Evolutionary conservation across 2,888 invertebrate species (phyloP).

Genomic region (Trissolcus brochymenae): DNA sequence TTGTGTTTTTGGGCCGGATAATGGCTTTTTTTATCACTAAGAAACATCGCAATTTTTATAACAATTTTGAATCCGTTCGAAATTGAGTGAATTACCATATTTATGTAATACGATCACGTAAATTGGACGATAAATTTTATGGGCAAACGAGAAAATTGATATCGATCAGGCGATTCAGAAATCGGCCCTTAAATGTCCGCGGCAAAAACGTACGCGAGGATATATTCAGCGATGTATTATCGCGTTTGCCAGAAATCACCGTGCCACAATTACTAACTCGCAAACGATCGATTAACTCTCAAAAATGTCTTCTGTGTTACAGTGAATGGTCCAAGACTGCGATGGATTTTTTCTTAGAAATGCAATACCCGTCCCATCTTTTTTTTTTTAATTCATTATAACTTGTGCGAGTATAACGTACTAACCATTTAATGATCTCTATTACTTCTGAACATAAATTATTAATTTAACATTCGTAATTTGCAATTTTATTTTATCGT

Average conservation of each 20-base stretch:
- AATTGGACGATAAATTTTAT: constrained; percentile 52
- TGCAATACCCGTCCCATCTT: constrained; percentile 20
- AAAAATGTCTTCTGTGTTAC: constrained; percentile 22
- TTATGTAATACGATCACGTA: constrained; percentile 51
- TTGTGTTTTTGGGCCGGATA: not conserved
- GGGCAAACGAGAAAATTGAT: constrained; percentile 54
- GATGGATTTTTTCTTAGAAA: constrained; percentile 34
- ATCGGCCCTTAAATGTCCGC: constrained; percentile 49
- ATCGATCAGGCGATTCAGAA: constrained; percentile 51
- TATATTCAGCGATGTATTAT: constrained; percentile 50
- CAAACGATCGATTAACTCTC: constrained; percentile 46
- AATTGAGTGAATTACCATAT: constrained; percentile 45
- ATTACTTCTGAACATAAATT: constrained; percentile 35
- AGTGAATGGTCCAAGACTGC: constrained; percentile 17
- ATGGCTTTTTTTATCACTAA: constrained; percentile 27
- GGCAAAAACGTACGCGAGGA: constrained; percentile 36
- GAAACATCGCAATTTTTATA: constrained; percentile 23
- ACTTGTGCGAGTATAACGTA: constrained; percentile 11
- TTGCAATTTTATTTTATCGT: constrained; percentile 26
- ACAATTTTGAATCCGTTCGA: constrained; percentile 17
- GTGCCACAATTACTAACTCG: constrained; percentile 43
- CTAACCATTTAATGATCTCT: constrained; percentile 38
- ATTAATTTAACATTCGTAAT: constrained; percentile 20
- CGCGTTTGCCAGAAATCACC: constrained; percentile 45
- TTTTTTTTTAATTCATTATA: constrained; percentile 18